Percentiles rank a stretch among this genome's conserved stretches.
Conservation (phyloP, 2,888 invertebrate genomes). For the Argyra leucocephala region DNA sequence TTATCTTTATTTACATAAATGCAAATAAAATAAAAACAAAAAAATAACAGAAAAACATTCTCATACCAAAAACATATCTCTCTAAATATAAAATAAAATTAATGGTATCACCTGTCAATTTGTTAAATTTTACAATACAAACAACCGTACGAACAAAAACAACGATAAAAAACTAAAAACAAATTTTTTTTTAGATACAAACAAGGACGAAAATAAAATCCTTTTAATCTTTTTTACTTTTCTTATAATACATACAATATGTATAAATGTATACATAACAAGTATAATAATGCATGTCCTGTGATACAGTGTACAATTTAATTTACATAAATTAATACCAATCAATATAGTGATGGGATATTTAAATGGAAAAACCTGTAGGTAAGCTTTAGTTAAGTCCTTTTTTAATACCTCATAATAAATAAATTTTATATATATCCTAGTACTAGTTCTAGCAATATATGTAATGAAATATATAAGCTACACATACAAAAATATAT, state of each 20-base stretch:
- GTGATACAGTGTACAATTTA: neutral
- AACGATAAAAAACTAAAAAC: too few relatives aligned
- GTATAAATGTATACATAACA: too few relatives aligned
- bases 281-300: neutral
- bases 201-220: neutral
- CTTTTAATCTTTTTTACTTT: neutral
- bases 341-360: neutral
- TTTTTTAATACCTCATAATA: neutral
- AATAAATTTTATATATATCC: neutral
- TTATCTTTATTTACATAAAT: neutral
- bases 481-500: too few relatives aligned
- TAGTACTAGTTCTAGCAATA: too few relatives aligned
- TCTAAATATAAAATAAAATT: neutral
- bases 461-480: too few relatives aligned
- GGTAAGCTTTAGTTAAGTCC: neutral
- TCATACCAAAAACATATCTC: neutral
- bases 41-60: too few relatives aligned
- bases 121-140: neutral
- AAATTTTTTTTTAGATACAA: too few relatives aligned
- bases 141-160: neutral
- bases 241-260: neutral
- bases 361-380: neutral
- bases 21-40: neutral
- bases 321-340: slow-evolving; percentile 1
- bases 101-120: slow-evolving; percentile 6